Evolutionary conservation across 2,113 vertebrate species (phyloP).

Genomic region (Vidua macroura): DNA sequence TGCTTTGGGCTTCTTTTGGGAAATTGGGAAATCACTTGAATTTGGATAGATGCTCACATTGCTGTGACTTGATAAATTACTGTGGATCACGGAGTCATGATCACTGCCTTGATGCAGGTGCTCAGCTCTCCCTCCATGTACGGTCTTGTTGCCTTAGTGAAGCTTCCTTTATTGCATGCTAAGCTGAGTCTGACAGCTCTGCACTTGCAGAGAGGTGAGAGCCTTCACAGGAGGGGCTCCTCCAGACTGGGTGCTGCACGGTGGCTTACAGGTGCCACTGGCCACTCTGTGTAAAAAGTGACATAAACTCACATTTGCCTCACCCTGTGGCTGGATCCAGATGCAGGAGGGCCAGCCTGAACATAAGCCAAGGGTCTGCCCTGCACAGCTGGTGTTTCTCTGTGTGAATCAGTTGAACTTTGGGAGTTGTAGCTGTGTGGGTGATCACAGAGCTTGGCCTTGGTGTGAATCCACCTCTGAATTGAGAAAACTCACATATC

Average conservation of each 20-base stretch:
- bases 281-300: neutral
- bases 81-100: neutral
- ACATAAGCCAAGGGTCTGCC: neutral
- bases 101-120: neutral
- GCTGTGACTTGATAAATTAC: neutral
- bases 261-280: neutral
- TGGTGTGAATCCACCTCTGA: neutral
- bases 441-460: neutral
- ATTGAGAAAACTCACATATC: neutral
- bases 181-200: neutral
- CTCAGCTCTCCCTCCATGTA: neutral
- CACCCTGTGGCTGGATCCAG: neutral
- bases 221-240: neutral
- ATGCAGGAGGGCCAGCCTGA: neutral
- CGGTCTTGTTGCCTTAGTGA: neutral
- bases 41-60: neutral
- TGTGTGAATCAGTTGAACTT: neutral
- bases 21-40: neutral
- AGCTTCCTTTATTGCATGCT: neutral
- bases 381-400: neutral
- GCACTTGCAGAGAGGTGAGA: neutral
- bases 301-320: neutral
- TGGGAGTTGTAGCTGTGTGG: neutral
- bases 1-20: neutral
- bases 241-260: rapidly evolving